Percentiles rank a stretch among this genome's conserved stretches.
Evolutionary conservation across 2,113 vertebrate genomes (phyloP).

Genomic region (Scopus umbretta): DNA sequence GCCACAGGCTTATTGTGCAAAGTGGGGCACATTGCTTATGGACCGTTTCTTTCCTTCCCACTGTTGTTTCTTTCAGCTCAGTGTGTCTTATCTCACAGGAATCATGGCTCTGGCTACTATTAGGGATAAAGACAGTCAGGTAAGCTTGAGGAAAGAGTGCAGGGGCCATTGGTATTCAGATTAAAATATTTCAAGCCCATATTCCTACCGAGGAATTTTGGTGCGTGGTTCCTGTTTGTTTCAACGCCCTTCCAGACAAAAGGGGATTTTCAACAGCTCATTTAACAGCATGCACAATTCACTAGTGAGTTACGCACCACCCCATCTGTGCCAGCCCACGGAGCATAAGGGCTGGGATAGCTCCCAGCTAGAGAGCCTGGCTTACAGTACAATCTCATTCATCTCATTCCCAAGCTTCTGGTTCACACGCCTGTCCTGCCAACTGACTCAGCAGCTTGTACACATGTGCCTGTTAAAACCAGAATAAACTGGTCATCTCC

Average conservation of each 20-base stretch:
- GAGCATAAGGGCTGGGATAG: neutral
- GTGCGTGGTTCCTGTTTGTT: neutral
- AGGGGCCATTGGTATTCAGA: neutral
- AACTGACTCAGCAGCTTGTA: neutral
- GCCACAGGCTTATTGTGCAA: neutral
- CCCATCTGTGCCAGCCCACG: conserved; percentile 23
- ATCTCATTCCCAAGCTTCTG: neutral
- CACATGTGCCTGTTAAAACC: neutral
- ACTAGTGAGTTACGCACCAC: neutral
- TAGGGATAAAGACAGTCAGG: neutral
- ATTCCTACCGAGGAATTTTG: neutral
- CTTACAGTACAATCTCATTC: neutral
- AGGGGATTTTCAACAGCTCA: neutral
- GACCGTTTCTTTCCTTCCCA: neutral
- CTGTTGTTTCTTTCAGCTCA: neutral
- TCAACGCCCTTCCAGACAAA: neutral
- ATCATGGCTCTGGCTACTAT: neutral
- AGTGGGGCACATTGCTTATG: neutral
- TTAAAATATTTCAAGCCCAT: neutral
- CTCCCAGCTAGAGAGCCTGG: neutral
- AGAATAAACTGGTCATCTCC: neutral
- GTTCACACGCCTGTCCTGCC: neutral
- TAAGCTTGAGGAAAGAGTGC: neutral
- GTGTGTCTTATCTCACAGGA: neutral
- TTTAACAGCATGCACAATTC: conserved; percentile 9